These are phyloP conservation scores for Prunella strophiata DNA, from an alignment of 2,797 vertebrate genomes.

Conservation along the genomic window DNA sequence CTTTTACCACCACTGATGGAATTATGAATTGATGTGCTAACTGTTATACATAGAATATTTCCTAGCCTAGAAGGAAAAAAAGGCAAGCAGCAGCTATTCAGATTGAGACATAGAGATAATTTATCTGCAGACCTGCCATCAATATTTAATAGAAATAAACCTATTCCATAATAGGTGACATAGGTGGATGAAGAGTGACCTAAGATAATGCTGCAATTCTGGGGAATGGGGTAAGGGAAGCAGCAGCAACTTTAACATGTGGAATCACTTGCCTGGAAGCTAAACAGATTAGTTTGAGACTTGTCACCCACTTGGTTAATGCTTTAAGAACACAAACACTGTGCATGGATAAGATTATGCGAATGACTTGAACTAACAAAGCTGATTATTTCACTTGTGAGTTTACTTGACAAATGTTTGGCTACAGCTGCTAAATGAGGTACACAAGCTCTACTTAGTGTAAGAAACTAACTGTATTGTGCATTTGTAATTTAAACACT, in stretches of 20 bases:
- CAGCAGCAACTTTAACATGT: constrained; percentile 20
- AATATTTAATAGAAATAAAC: constrained; percentile 18
- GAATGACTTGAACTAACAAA: neutral
- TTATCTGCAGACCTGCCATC: neutral
- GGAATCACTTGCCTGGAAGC: constrained; percentile 23
- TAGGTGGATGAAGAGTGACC: neutral
- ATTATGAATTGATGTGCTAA: neutral
- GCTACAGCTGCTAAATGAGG: neutral
- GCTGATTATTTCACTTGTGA: neutral
- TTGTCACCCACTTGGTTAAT: constrained; percentile 27
- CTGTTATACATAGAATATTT: neutral
- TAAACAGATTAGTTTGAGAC: constrained; percentile 22
- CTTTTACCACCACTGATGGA: neutral
- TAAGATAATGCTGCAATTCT: neutral
- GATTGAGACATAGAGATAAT: neutral
- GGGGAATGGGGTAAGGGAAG: neutral
- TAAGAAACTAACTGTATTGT: neutral
- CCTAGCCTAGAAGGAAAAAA: neutral
- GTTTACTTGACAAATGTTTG: constrained; percentile 5
- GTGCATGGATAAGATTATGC: neutral
- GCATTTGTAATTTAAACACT: neutral
- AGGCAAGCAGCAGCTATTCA: neutral
- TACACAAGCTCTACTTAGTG: neutral
- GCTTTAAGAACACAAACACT: constrained; percentile 27
- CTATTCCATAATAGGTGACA: neutral